Conservation (phyloP, 2,797 vertebrate species). For the Luscinia megarhynchos region DNA sequence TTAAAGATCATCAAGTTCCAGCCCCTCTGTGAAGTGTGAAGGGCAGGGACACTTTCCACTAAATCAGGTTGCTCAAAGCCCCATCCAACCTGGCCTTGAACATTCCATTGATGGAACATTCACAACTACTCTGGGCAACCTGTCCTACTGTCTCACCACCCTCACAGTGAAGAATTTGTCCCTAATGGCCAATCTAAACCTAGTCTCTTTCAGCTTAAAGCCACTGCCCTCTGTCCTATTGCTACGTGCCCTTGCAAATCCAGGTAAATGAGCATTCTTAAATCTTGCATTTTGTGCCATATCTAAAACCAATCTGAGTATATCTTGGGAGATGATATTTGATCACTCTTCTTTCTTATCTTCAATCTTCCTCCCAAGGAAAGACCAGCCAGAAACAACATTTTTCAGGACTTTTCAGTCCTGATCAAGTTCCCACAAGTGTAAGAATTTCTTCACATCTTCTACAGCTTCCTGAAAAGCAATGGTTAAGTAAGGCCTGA, state of each 20-base stretch:
- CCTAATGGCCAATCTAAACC: not conserved
- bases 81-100: not conserved
- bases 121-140: not conserved
- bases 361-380: not conserved
- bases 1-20: not conserved
- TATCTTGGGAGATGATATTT: not conserved
- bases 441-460: not conserved
- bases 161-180: not conserved
- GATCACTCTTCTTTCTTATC: not conserved
- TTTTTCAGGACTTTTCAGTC: not conserved
- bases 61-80: not conserved
- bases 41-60: not conserved
- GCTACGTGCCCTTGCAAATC: not conserved
- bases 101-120: not conserved
- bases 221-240: not conserved
- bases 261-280: not conserved
- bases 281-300: not conserved
- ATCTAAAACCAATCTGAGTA: not conserved
- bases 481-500: not conserved
- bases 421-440: not conserved
- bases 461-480: not conserved
- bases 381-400: not conserved
- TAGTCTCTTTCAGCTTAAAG: not conserved
- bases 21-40: accelerated
- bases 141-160: not conserved